Evolutionary conservation across 53 echinoderm and acorn worm genomes (phyloP).

Genomic region (Pentamera pediparva): DNA sequence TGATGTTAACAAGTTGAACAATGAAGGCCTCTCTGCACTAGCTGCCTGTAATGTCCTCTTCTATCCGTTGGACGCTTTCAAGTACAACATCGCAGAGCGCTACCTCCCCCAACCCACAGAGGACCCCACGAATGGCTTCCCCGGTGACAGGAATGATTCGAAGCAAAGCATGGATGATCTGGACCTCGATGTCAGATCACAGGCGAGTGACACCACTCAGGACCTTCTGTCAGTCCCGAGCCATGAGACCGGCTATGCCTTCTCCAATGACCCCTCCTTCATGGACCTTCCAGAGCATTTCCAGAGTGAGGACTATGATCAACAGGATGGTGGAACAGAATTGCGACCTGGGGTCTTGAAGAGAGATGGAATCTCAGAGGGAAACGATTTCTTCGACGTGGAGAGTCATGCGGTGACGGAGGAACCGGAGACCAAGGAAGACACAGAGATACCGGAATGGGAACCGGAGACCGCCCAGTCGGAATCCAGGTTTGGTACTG

Average conservation of each 20-base stretch:
- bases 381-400: constrained; percentile 42
- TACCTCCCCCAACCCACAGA: constrained; percentile 66
- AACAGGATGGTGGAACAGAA: background rate
- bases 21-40: constrained; percentile 87
- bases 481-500: background rate
- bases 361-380: background rate
- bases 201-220: background rate
- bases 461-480: constrained; percentile 27
- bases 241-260: background rate
- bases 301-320: background rate
- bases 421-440: background rate
- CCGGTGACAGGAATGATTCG: constrained; percentile 16
- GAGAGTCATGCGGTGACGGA: constrained; percentile 11
- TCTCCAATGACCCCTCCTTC: background rate
- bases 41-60: constrained; percentile 90
- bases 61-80: constrained; percentile 84
- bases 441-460: constrained; percentile 45
- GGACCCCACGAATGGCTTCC: too few relatives aligned
- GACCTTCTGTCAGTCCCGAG: background rate
- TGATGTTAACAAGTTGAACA: constrained; percentile 87
- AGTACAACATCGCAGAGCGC: constrained; percentile 93
- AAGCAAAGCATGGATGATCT: constrained; percentile 18
- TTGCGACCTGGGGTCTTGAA: too few relatives aligned
- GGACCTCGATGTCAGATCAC: too few relatives aligned
- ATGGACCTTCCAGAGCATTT: background rate